Conservation (phyloP, 2,797 vertebrate genomes). For the Parauchenoglanis ngamensis region DNA sequence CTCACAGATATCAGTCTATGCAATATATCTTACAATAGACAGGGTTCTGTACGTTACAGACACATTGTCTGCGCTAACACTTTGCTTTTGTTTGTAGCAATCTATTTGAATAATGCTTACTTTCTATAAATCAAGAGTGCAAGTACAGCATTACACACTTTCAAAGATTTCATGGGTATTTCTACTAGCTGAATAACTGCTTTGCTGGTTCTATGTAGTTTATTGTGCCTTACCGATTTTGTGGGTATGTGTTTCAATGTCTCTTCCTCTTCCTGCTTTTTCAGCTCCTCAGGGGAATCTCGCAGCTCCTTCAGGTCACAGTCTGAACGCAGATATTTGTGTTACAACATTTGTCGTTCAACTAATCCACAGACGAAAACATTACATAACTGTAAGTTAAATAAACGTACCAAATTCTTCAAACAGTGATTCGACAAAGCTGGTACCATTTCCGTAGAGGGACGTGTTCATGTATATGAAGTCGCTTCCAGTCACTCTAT, state of each 20-base stretch:
- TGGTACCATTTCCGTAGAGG: constrained; percentile 91
- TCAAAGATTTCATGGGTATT: background rate
- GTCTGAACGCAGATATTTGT: constrained; percentile 72
- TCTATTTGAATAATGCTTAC: background rate
- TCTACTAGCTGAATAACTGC: background rate
- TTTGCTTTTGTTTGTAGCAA: background rate
- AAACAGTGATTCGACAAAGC: constrained; percentile 97
- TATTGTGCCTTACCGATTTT: constrained; percentile 70
- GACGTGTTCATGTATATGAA: constrained; percentile 93
- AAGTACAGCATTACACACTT: background rate
- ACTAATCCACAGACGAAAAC: background rate
- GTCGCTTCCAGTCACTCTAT: constrained; percentile 83
- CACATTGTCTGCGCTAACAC: background rate
- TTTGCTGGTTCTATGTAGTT: background rate
- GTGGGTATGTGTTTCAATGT: constrained; percentile 65
- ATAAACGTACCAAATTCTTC: constrained; percentile 88
- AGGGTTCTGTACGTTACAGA: background rate
- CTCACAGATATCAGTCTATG: background rate
- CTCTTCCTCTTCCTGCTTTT: constrained; percentile 73
- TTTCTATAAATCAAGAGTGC: background rate
- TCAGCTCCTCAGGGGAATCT: constrained; percentile 86
- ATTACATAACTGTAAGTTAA: background rate
- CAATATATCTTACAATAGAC: background rate
- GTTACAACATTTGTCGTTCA: background rate
- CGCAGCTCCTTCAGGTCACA: constrained; percentile 90